Conservation (phyloP, 2,888 invertebrate species). For the Hedya salicella region DNA sequence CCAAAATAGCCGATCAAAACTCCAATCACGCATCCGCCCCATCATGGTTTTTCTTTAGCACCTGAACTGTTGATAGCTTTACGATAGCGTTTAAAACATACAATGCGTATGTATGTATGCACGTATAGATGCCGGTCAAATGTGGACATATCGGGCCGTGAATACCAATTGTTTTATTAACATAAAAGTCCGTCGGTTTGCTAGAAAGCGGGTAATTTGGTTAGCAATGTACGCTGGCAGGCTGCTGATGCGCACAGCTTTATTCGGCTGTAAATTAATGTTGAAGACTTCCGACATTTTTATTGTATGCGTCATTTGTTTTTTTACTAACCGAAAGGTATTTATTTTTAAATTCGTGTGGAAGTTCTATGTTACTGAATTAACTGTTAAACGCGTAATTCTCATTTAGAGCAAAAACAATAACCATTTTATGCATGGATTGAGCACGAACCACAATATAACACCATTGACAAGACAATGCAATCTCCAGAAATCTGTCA, state of each 20-base stretch:
- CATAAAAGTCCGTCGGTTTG: conserved; percentile 84
- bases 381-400: conserved; percentile 4
- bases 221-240: conserved; percentile 75
- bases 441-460: conserved; percentile 18
- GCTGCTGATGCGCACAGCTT: conserved; percentile 69
- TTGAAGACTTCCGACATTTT: conserved; percentile 71
- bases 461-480: conserved; percentile 26
- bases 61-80: conserved; percentile 81
- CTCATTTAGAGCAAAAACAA: conserved; percentile 10
- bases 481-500: conserved; percentile 39
- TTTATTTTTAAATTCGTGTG: background rate
- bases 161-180: conserved; percentile 81
- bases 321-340: background rate
- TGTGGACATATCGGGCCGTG: conserved; percentile 76
- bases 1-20: conserved; percentile 61
- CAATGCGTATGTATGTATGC: conserved; percentile 73
- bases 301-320: conserved; percentile 30
- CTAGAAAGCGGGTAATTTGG: conserved; percentile 85
- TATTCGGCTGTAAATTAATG: conserved; percentile 71
- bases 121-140: conserved; percentile 80
- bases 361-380: background rate
- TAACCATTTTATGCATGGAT: conserved; percentile 27
- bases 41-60: conserved; percentile 74
- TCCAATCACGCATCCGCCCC: conserved; percentile 79
- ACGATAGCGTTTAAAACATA: conserved; percentile 83